Conservation (phyloP, 30 jellyfish, hydroid and myxozoan genomes). For the Nemopilema nomurai region DNA sequence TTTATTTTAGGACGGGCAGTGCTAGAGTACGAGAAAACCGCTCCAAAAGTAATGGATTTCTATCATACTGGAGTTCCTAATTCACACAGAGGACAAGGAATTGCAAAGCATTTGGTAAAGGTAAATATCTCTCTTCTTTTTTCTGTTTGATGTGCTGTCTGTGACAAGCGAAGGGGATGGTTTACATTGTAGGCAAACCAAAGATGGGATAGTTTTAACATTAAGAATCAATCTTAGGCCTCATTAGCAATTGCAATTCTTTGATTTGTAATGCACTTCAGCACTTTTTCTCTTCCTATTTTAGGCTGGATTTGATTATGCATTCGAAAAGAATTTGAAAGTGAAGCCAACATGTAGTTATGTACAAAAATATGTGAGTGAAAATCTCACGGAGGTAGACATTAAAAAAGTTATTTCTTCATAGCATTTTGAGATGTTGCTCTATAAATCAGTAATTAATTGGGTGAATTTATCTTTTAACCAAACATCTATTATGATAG, state of each 20-base stretch:
- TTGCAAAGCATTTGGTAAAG: constrained; percentile 69
- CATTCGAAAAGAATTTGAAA: constrained; percentile 28
- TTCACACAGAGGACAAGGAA: constrained; percentile 74
- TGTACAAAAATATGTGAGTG: constrained; percentile 63
- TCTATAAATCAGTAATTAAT: too few species aligned
- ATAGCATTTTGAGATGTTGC: neutral
- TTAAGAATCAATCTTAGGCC: too few species aligned
- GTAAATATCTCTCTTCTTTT: neutral
- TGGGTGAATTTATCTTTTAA: too few species aligned
- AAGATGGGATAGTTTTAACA: too few species aligned
- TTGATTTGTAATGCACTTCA: neutral
- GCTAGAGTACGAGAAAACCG: constrained; percentile 31
- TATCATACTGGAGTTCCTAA: constrained; percentile 76
- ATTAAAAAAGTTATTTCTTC: neutral
- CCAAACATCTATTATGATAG: too few species aligned
- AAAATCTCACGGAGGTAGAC: constrained; percentile 15
- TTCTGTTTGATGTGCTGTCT: neutral
- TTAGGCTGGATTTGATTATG: constrained; percentile 66
- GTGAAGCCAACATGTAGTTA: constrained; percentile 71
- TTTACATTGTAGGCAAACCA: too few species aligned
- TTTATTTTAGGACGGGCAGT: constrained; percentile 57
- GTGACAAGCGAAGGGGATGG: too few species aligned
- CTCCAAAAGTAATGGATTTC: constrained; percentile 30
- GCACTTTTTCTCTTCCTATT: neutral
- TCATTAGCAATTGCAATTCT: too few species aligned